Percentiles rank a stretch among this genome's conserved stretches.
Conservation (phyloP, 2,113 vertebrate genomes). For the Equus quagga region DNA sequence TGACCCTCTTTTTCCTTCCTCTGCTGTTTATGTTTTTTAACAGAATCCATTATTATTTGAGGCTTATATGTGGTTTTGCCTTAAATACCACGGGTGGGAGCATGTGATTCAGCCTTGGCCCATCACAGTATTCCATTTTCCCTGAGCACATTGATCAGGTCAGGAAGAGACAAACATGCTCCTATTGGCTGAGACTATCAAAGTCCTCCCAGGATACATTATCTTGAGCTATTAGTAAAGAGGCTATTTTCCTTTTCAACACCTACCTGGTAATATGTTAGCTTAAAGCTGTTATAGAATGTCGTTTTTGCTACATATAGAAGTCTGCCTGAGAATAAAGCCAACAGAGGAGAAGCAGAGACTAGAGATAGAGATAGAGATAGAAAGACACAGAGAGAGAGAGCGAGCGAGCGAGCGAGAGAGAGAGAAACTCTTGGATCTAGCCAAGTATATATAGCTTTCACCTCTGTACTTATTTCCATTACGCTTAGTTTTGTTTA, state of each 20-base stretch:
- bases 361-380: neutral
- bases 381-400: neutral
- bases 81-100: neutral
- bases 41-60: neutral
- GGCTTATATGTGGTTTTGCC: neutral
- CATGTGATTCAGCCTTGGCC: neutral
- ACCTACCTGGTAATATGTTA: neutral
- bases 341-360: neutral
- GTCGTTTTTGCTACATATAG: neutral
- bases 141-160: neutral
- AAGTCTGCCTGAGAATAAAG: neutral
- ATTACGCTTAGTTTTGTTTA: constrained; percentile 19
- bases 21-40: neutral
- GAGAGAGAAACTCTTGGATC: neutral
- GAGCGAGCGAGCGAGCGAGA: fast-evolving
- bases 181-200: neutral
- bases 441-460: neutral
- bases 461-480: neutral
- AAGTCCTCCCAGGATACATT: neutral
- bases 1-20: neutral
- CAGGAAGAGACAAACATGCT: neutral
- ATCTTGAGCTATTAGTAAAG: neutral
- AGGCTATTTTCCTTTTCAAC: neutral
- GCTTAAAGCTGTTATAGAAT: neutral
- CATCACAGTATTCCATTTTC: neutral